Base-by-base conservation (phyloP, 2,797 vertebrate species). In the Malurus leucopterus region DNA sequence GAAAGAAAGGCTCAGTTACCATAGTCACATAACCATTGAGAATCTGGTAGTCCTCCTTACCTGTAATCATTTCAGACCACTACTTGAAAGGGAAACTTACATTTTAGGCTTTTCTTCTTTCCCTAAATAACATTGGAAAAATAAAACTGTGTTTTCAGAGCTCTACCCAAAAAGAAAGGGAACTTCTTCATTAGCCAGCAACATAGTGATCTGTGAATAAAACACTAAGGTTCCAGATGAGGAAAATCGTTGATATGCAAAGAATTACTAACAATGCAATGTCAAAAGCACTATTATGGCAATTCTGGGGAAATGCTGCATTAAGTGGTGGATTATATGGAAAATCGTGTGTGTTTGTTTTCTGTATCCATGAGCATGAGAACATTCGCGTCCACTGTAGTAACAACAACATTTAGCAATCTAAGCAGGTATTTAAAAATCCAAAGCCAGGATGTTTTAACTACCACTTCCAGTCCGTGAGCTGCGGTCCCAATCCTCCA, bases 1-100 rank as follows among this genome's bases (percentile, higher is more conserved):
- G 95, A 96, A 95, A 91, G 77, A 90, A 90, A 94, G 90, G 94
- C 92, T 96, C 88, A 90, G 96, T 96, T 96, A 96, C 95, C 96
- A 92, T 94, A 87, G 94, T 96, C 92, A 95, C 91, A 58, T 90
- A 95, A 84, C 84, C 89, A 68, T 94, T 86, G 95, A 94, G 91
- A 96, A 94, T 89, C 82, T 88, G 68, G 79, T 80, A 83, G 89
- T 82, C 92, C 92, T 95, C 86, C 84, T 88, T 88, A 93, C 93
- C 93, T 89, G 84, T 94, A 84, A 92, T 78, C 88, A 91, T 93
- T 97, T 95, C 94, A 94, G 95, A 96, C 91, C 95, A 96, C 94
- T 95, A 91, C 93, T 96, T 89, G 94, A 96, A 97, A 96, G 95
- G 95, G 93, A 96, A 93, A 78, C 82, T 91, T 96, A 76, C 78